These are phyloP conservation scores for Hipparchia semele DNA, from an alignment of 2,888 invertebrate species.

Conservation along the genomic window DNA sequence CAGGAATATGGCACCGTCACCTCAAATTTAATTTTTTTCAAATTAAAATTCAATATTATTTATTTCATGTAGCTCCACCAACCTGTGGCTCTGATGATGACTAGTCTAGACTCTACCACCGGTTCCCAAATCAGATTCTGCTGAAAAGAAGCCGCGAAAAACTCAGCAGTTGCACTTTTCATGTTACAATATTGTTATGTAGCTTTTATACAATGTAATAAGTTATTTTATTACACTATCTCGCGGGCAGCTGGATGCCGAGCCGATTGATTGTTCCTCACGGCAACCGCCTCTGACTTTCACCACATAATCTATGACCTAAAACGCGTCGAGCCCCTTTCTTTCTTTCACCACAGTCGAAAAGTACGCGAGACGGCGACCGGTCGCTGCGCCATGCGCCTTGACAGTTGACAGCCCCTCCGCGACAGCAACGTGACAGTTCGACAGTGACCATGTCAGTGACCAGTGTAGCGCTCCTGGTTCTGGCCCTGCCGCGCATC, in stretches of 20 bases:
- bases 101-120: too few relatives aligned
- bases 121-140: too few relatives aligned
- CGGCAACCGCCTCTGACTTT: slow-evolving; percentile 30
- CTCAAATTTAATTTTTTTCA: too few relatives aligned
- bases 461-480: slow-evolving; percentile 50
- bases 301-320: slow-evolving; percentile 34
- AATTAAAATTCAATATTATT: too few relatives aligned
- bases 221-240: too few relatives aligned
- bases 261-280: neutral
- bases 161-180: too few relatives aligned
- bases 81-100: too few relatives aligned
- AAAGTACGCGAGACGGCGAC: slow-evolving; percentile 54
- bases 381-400: slow-evolving; percentile 66
- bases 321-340: slow-evolving; percentile 49
- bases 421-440: slow-evolving; percentile 43
- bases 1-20: too few relatives aligned
- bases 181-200: too few relatives aligned
- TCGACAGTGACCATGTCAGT: slow-evolving; percentile 60
- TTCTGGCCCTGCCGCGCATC: slow-evolving; percentile 53
- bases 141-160: too few relatives aligned
- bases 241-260: neutral
- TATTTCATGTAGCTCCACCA: too few relatives aligned
- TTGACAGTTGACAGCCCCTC: slow-evolving; percentile 47
- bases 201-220: too few relatives aligned
- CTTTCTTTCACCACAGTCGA: slow-evolving; percentile 65